Evolutionary conservation across 2,888 invertebrate species (phyloP), one percentile per base, ranked within the genome.

Genomic region (Latheticus oryzae): DNA sequence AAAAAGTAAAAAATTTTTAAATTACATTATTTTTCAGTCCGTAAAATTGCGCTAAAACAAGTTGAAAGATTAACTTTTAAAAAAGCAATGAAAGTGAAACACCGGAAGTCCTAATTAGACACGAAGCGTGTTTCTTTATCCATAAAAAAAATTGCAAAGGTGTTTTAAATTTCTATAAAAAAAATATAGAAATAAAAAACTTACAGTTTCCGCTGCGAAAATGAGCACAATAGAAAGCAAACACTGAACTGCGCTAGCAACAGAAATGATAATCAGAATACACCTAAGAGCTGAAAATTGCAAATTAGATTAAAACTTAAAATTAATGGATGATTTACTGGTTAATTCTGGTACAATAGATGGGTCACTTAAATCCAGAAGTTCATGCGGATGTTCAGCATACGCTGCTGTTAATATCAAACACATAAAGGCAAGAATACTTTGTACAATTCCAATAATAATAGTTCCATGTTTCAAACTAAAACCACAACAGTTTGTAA

Each of bases 121-220:
- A n/a, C n/a, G n/a, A n/a, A n/a, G n/a, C n/a, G n/a, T n/a, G n/a
- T n/a, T n/a, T n/a, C n/a, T n/a, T n/a, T n/a, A n/a, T n/a, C n/a
- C n/a, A n/a, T n/a, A n/a, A n/a, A n/a, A n/a, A n/a, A n/a, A n/a
- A n/a, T n/a, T n/a, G n/a, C n/a, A n/a, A n/a, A n/a, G n/a, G n/a
- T n/a, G n/a, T n/a, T n/a, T n/a, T n/a, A n/a, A n/a, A n/a, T n/a
- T n/a, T n/a, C n/a, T n/a, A n/a, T n/a, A n/a, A n/a, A n/a, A n/a
- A n/a, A n/a, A n/a, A n/a, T n/a, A n/a, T n/a, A n/a, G n/a, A n/a
- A 30, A 28, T 24, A 19, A 3, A 12, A 9, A 11, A 72, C 77
- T 73, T 69, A 78, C 78, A 28, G 74, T 74, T 67, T 76, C 76
- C 19, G 76, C 76, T 55, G 73, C 78, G 53, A 76, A 77, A 45